Conservation (phyloP, 2,113 vertebrate genomes). For the Vimba vimba region DNA sequence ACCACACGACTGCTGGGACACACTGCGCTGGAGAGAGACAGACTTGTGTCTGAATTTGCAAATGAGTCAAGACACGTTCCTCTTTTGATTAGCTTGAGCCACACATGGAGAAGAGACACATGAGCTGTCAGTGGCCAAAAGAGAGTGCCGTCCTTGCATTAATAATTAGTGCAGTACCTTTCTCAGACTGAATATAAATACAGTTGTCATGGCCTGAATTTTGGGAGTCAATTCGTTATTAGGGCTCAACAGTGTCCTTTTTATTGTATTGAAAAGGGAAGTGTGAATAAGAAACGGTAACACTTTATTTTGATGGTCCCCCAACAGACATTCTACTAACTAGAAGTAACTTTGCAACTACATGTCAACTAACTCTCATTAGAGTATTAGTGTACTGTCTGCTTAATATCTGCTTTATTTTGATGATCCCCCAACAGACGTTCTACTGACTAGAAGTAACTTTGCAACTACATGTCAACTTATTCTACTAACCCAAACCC, state of each 20-base stretch:
- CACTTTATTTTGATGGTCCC: too few relatives aligned
- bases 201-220: background rate
- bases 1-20: slow-evolving; percentile 5
- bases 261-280: background rate
- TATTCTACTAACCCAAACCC: too few relatives aligned
- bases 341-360: too few relatives aligned
- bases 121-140: background rate
- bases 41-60: background rate
- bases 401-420: too few relatives aligned
- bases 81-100: background rate
- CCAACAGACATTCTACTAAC: too few relatives aligned
- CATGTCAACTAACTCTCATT: too few relatives aligned
- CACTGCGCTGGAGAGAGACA: background rate
- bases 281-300: background rate
- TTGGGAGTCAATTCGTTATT: background rate
- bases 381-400: too few relatives aligned
- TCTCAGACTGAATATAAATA: background rate
- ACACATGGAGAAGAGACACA: slow-evolving; percentile 2
- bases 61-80: slow-evolving; percentile 2
- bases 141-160: background rate
- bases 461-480: too few relatives aligned
- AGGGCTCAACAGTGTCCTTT: background rate
- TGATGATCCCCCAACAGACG: too few relatives aligned
- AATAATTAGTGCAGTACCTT: background rate
- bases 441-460: too few relatives aligned